Evolutionary conservation across 2,113 vertebrate species (phyloP).

Genomic region (Cairina moschata): DNA sequence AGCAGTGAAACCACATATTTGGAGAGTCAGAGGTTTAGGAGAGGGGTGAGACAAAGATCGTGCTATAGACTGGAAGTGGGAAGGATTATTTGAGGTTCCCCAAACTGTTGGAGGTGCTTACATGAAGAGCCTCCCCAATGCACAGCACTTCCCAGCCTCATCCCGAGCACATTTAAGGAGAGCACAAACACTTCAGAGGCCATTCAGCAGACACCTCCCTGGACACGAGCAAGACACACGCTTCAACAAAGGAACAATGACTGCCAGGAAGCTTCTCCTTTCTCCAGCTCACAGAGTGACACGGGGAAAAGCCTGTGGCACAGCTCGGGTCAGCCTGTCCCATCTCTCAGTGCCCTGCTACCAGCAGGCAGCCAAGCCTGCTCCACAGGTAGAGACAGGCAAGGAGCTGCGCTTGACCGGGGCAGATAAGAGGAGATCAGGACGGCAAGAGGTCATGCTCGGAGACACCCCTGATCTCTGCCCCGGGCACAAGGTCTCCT

Average conservation of each 20-base stretch:
- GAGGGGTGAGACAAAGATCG: rapidly evolving
- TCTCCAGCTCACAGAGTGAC: neutral
- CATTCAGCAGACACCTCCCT: neutral
- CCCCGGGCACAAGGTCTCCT: neutral
- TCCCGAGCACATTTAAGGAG: rapidly evolving
- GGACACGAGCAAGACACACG: neutral
- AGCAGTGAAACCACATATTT: neutral
- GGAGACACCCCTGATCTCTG: conserved; percentile 14
- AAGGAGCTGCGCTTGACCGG: conserved; percentile 1
- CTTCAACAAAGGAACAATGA: neutral
- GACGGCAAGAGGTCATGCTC: conserved; percentile 38
- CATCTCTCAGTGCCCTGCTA: neutral
- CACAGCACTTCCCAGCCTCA: neutral
- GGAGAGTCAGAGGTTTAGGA: neutral
- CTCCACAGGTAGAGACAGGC: neutral
- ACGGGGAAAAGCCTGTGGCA: rapidly evolving
- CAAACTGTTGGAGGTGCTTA: neutral
- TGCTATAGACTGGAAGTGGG: neutral
- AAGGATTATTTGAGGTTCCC: neutral
- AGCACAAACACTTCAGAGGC: neutral
- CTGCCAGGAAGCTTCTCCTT: neutral
- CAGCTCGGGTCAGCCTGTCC: neutral
- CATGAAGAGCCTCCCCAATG: rapidly evolving
- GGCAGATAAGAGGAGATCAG: conserved; percentile 50
- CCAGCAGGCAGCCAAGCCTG: neutral